Evolutionary conservation across 2,888 invertebrate species (phyloP), one percentile per base, ranked within the genome.

Genomic region (Chrysolina haemoptera): DNA sequence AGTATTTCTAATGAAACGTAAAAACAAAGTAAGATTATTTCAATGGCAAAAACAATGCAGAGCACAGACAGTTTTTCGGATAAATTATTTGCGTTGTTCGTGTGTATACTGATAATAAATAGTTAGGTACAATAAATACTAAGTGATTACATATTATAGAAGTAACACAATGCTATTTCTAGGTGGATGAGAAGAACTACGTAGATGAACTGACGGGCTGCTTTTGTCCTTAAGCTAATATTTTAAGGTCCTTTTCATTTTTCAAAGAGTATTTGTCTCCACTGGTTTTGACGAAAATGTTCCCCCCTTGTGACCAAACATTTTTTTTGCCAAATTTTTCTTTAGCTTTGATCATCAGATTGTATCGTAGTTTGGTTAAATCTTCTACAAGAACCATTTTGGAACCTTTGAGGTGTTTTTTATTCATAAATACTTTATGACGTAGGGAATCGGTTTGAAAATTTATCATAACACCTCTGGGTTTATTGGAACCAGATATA

Each of bases 291-390:
- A 18, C 11, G 59, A 59, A 59, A 59, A 59, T 59, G 18, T 59
- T 59, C 18, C 59, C 59, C 20, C 59, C 59, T 20, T 59, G 59
- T 18, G 59, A 59, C 59, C 59, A 59, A 59, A 59, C 59, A 18
- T 59, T 59, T 59, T 20, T 22, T 59, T 59, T 59, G n/a, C n/a
- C 59, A 4, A 59, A 59, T 18, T 59, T 59, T 18, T 22, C 59
- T 59, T 59, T 59, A 18, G 59, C 59, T 59, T 59, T 59, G 59
- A 59, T 59, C 59, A 59, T 59, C 59, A 59, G 59, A 59, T 59
- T 59, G 20, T 59, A 59, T 20, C 59, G 12, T 18, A 59, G 59
- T 59, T 59, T 59, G 16, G 59, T 59, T 59, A 40, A 40, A 40
- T 40, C 40, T 40, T 40, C 59, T 18, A 59, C 59, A 59, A 59